Percentiles rank a stretch among this genome's conserved stretches.
Conservation (phyloP, 2,888 invertebrate genomes). For the Agriopis marginaria region DNA sequence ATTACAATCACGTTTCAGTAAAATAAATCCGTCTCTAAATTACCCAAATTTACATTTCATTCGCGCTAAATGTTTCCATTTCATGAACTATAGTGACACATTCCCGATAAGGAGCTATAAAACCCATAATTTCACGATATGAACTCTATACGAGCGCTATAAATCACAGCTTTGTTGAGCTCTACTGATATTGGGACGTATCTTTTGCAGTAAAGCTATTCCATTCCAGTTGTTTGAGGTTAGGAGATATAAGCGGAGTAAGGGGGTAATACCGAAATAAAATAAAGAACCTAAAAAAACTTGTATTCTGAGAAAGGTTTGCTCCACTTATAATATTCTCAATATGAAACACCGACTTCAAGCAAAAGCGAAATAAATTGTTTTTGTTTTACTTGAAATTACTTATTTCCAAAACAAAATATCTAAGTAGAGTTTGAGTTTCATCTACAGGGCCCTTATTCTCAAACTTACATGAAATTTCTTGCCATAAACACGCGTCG, state of each 20-base stretch:
- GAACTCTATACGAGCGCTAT: constrained; percentile 19
- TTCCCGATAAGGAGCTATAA: constrained; percentile 18
- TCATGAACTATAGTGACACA: constrained; percentile 18
- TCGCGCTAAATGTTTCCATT: background rate
- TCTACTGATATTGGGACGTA: constrained; percentile 7
- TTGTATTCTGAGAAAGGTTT: no score
- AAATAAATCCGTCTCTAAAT: background rate
- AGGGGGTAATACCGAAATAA: background rate
- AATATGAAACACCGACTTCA: no score
- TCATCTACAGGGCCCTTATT: no score
- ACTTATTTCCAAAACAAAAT: no score
- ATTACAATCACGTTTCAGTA: background rate
- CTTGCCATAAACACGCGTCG: no score
- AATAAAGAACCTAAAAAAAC: background rate
- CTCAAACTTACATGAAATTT: no score
- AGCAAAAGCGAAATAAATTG: no score
- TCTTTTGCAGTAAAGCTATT: background rate
- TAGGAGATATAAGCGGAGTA: background rate
- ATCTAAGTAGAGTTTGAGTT: no score
- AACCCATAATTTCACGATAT: constrained; percentile 17
- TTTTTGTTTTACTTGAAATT: no score
- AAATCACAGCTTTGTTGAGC: constrained; percentile 17
- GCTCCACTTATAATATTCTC: no score
- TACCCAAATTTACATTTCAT: background rate
- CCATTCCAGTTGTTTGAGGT: background rate